Conservation (phyloP, 2,113 vertebrate species). For the Bos javanicus region DNA sequence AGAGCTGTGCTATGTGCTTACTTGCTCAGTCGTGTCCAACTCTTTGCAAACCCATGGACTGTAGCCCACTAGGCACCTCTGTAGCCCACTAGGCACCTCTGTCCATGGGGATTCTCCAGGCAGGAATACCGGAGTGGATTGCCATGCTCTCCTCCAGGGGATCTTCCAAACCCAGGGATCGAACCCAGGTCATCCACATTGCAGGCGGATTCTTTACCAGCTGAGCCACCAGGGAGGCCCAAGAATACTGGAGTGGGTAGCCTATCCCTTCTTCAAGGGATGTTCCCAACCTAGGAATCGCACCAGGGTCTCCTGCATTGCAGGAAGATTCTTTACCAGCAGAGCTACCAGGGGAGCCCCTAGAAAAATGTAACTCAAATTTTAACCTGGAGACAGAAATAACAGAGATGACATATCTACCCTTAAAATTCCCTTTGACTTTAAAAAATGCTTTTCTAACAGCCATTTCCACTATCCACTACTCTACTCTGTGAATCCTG, state of each 20-base stretch:
- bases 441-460: background rate
- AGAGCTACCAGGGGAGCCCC: background rate
- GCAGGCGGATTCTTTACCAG: background rate
- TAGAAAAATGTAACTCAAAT: background rate
- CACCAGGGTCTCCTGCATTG: background rate
- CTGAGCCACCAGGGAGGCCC: background rate
- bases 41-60: background rate
- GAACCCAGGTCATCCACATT: background rate
- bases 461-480: background rate
- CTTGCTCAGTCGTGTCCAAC: background rate
- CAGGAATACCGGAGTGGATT: background rate
- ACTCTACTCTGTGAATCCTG: background rate
- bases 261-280: background rate
- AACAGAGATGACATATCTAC: background rate
- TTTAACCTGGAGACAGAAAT: background rate
- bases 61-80: background rate
- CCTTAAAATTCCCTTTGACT: background rate
- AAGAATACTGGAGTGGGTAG: background rate
- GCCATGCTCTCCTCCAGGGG: background rate
- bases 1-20: background rate
- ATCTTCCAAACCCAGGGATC: rapidly evolving
- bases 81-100: background rate
- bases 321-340: background rate
- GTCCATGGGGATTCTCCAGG: background rate
- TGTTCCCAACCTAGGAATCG: background rate